A percentile compares a stretch with the other conserved stretches of the same genome.
phyloP scores from a whole-genome alignment of 2,888 invertebrate genomes.

The Lasioglossum lativentre region DNA sequence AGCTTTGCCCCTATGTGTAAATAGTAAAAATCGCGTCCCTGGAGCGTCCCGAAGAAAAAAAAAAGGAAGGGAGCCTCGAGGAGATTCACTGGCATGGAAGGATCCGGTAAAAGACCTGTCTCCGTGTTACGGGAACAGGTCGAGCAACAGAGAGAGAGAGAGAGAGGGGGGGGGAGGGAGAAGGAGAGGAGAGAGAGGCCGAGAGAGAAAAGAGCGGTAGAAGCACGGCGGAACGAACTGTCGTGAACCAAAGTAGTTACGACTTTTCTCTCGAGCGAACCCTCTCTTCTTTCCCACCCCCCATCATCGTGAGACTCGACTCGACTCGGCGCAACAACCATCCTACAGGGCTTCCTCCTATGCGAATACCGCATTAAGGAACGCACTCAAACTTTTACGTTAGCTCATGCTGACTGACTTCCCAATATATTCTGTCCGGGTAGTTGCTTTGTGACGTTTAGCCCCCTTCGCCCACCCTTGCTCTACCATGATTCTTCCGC shows the following conservation, averaged over 20 bases:
- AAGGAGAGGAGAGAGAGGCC: background rate
- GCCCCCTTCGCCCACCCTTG: background rate
- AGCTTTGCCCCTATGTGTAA: background rate
- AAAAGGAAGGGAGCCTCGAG: background rate
- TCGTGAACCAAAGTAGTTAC: constrained; percentile 72
- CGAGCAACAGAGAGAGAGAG: background rate
- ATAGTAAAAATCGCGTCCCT: constrained; percentile 8
- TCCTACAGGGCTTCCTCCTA: constrained; percentile 54
- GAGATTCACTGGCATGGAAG: constrained; percentile 1
- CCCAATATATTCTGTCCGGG: constrained; percentile 27
- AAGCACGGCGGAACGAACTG: constrained; percentile 59
- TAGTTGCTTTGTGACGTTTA: constrained; percentile 32
- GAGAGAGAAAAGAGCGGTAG: constrained; percentile 35
- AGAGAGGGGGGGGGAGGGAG: background rate
- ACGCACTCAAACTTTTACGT: constrained; percentile 70
- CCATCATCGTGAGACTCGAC: background rate
- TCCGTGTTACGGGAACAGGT: background rate
- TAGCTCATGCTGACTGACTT: constrained; percentile 59
- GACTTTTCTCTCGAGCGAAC: constrained; percentile 61
- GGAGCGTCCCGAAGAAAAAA: background rate
- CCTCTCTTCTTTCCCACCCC: constrained; percentile 11
- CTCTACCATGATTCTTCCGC: background rate
- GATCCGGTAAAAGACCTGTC: constrained; percentile 2
- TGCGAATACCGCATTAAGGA: constrained; percentile 68
- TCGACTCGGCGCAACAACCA: constrained; percentile 34